Base-by-base conservation (phyloP, 2,888 invertebrate species). In the Lottia gigantea region DNA sequence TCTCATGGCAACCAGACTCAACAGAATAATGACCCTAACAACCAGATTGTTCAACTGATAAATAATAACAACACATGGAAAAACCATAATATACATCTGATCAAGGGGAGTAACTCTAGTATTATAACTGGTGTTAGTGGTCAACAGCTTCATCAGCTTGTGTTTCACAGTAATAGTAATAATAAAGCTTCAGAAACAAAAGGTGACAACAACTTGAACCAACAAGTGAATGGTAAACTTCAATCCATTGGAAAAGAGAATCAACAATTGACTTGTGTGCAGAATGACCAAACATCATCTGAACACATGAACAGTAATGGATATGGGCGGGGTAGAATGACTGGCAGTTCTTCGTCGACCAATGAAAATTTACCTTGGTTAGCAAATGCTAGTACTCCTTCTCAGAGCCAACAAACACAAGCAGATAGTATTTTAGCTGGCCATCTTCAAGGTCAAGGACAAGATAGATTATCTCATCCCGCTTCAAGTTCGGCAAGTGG, bases 301-400 rank as follows among this genome's bases (percentile, higher is more conserved):
- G 77, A 74, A 77, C 83, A 81, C 75, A 83, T 83, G 83, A 80
- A 79, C 70, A 76, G 79, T 67, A 80, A 82, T 83, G 84, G 82
- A 65, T 78, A 72, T 74, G 80, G 80, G 71, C 75, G 80, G 74
- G 77, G 74, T 78, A 80, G 81, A 81, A 79, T 83, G 82, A 82
- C 81, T 71, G 82, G 82, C 73, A 80, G 79, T 72, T 69, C 72
- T 61, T 65, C 74, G 63, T 78, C 79, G 45, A 77, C 70, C 71
- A 76, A 77, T 62, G 78, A 79, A 62, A 80, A 78, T 77, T 64
- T 78, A 61, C 70, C 66, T 74, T 80, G 79, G 75, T 71, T 79
- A 61, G 64, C 80, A 46, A 79, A 81, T 76, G 68, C 71, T 45
- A 73, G 74, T 72, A 76, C 75, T 75, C 26, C 64, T 64, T 26